phyloP scores from a whole-genome alignment of 1,140 invertebrate species.

The Kradibia gibbosae region DNA sequence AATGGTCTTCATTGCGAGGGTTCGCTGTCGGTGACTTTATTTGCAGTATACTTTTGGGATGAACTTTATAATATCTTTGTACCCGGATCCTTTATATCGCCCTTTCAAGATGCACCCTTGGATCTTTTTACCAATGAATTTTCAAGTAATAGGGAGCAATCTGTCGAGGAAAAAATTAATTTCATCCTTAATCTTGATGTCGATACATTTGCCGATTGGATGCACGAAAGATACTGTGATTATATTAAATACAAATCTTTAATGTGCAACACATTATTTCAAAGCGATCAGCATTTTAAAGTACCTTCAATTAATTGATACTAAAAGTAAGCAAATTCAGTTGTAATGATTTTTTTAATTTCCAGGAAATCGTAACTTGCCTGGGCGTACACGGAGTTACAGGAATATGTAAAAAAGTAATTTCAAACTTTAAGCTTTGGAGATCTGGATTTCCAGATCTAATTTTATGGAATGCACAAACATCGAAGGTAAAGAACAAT shows the following conservation, averaged over 20 bases:
- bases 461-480: constrained; percentile 81
- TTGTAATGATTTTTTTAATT: constrained; percentile 54
- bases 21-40: constrained; percentile 77
- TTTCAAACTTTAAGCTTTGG: constrained; percentile 75
- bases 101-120: constrained; percentile 79
- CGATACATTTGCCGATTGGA: constrained; percentile 65
- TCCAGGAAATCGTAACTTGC: constrained; percentile 74
- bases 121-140: constrained; percentile 80
- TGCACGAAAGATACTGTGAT: constrained; percentile 66
- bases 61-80: constrained; percentile 78
- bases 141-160: constrained; percentile 75
- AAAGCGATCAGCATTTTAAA: constrained; percentile 68
- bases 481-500: constrained; percentile 64
- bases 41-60: constrained; percentile 84
- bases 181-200: constrained; percentile 65
- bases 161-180: constrained; percentile 75
- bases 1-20: constrained; percentile 81
- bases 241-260: constrained; percentile 69
- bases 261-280: constrained; percentile 74
- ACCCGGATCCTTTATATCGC: constrained; percentile 79
- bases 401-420: constrained; percentile 77
- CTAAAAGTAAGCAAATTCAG: constrained; percentile 8
- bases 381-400: constrained; percentile 74
- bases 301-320: constrained; percentile 60
- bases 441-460: constrained; percentile 87